These are phyloP conservation scores for Perodicticus potto DNA, from an alignment of 2,797 vertebrate species.

Conservation along the genomic window DNA sequence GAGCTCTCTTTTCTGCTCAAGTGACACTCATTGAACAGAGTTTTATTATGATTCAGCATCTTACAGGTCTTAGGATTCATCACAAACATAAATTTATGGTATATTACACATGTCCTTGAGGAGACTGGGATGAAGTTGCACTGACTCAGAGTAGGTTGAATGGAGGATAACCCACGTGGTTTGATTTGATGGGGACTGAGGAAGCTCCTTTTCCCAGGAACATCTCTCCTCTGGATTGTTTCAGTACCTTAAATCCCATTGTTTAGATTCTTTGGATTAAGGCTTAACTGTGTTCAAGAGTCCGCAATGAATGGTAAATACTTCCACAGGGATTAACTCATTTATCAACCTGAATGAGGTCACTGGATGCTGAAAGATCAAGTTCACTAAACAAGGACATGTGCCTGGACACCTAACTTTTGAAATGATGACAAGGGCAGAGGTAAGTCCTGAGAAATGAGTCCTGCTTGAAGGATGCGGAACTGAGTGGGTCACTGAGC, in stretches of 20 bases:
- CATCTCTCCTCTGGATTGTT: not conserved
- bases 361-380: slow-evolving; percentile 44
- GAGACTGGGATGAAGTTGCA: not conserved
- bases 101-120: not conserved
- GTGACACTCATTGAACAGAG: slow-evolving; percentile 7
- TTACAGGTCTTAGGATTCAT: slow-evolving; percentile 28
- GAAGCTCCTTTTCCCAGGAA: not conserved
- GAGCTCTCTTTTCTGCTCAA: slow-evolving; percentile 26
- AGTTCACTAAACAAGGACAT: slow-evolving; percentile 21
- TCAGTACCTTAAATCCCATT: not conserved
- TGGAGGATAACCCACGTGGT: not conserved
- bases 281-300: slow-evolving; percentile 5
- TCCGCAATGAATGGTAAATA: slow-evolving; percentile 26
- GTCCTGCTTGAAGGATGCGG: not conserved
- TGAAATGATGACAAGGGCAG: not conserved
- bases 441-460: slow-evolving; percentile 28
- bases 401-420: not conserved
- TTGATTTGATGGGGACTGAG: not conserved
- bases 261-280: slow-evolving; percentile 45
- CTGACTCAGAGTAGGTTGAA: not conserved
- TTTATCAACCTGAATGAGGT: not conserved
- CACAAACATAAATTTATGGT: not conserved
- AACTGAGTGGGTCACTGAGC: not conserved
- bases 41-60: not conserved
- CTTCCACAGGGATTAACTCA: not conserved